Percentiles rank a stretch among this genome's conserved stretches.
phyloP scores from a whole-genome alignment of 2,797 vertebrate genomes.

The Dermochelys coriacea region DNA sequence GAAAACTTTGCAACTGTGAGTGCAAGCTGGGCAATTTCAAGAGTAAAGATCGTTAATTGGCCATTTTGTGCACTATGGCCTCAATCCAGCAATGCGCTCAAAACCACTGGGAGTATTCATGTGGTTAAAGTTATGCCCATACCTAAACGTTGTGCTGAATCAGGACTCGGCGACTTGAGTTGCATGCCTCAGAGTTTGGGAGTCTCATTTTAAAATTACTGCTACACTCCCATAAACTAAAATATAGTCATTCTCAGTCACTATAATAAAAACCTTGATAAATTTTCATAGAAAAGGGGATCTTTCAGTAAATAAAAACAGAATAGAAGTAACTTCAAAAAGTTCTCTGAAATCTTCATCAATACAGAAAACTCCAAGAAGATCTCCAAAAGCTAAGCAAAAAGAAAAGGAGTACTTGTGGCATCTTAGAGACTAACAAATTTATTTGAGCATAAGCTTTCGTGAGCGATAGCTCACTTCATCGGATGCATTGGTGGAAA shows the following conservation, averaged over 20 bases:
- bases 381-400: neutral
- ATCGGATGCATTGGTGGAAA: no score
- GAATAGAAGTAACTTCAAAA: neutral
- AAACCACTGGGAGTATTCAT: neutral
- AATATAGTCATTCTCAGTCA: neutral
- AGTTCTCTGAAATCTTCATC: neutral
- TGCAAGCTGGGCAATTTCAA: neutral
- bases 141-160: neutral
- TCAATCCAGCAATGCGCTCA: neutral
- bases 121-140: accelerated
- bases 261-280: neutral
- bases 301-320: neutral
- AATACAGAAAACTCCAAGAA: neutral
- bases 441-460: no score
- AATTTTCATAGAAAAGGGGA: neutral
- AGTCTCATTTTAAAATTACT: neutral
- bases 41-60: neutral
- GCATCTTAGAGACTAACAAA: no score
- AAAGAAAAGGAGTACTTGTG: no score
- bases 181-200: neutral
- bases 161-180: neutral
- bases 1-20: neutral
- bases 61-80: no score
- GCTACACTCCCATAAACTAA: neutral
- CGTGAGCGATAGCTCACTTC: no score